Percentiles rank a stretch among this genome's conserved stretches.
Evolutionary conservation across 2,888 invertebrate genomes (phyloP).

Genomic region (Drosophila niveifrons): DNA sequence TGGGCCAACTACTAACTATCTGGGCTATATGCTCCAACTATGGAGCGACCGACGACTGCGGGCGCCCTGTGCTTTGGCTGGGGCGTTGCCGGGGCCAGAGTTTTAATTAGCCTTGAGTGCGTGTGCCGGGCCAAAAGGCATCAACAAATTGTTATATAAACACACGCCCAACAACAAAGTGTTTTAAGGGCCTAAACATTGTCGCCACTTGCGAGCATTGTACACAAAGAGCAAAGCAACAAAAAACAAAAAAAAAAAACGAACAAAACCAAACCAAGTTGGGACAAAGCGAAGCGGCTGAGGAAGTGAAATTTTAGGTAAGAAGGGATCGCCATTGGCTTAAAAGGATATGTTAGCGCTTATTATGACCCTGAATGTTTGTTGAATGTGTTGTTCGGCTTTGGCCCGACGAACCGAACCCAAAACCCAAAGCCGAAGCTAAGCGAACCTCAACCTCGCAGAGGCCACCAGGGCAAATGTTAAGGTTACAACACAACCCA

Average conservation of each 20-base stretch:
- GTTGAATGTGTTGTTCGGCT: constrained; percentile 27
- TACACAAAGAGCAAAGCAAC: constrained; percentile 37
- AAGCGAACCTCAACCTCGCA: constrained; percentile 22
- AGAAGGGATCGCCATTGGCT: constrained; percentile 21
- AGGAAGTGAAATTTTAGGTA: constrained; percentile 56
- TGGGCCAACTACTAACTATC: constrained; percentile 48
- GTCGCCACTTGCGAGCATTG: constrained; percentile 57
- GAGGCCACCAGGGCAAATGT: constrained; percentile 55
- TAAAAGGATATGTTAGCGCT: constrained; percentile 42
- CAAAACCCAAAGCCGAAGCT: constrained; percentile 8
- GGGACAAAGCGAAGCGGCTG: constrained; percentile 22
- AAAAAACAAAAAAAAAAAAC: constrained; percentile 26
- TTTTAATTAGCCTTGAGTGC: constrained; percentile 79
- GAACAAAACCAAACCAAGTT: constrained; percentile 14
- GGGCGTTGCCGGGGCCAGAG: constrained; percentile 67
- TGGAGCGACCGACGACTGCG: constrained; percentile 24
- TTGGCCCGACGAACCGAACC: constrained; percentile 17
- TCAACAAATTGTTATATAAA: constrained; percentile 77
- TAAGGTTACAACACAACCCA: constrained; percentile 57
- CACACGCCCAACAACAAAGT: constrained; percentile 71
- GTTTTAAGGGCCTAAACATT: constrained; percentile 69
- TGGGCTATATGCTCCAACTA: constrained; percentile 11
- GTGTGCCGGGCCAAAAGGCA: constrained; percentile 69
- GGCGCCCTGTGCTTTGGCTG: constrained; percentile 21
- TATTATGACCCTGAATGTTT: constrained; percentile 54